phyloP scores from a whole-genome alignment of 2,888 invertebrate species.

The Pheosia gnoma region DNA sequence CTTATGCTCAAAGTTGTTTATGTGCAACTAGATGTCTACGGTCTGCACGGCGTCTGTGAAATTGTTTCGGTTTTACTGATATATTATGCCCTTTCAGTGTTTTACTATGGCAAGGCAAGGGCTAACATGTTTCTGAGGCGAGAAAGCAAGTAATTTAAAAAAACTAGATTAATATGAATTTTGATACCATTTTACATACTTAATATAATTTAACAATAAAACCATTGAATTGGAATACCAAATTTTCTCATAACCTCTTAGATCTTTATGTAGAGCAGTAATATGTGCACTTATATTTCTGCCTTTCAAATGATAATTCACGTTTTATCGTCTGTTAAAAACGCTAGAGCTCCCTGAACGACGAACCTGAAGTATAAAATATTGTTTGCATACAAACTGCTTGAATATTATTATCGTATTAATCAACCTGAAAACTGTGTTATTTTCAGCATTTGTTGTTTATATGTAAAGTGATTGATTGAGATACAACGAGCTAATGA shows the following conservation, averaged over 20 bases:
- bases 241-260: conserved; percentile 1
- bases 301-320: not conserved
- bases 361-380: not conserved
- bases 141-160: too few species aligned
- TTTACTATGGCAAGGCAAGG: too few species aligned
- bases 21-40: not conserved
- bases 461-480: too few species aligned
- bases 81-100: too few species aligned
- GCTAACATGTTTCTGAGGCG: too few species aligned
- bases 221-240: not conserved
- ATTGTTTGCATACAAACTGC: not conserved
- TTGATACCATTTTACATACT: too few species aligned
- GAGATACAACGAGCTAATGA: too few species aligned
- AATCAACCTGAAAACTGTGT: not conserved
- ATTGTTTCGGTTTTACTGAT: not conserved
- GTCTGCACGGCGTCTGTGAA: not conserved
- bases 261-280: not conserved
- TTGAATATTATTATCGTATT: not conserved
- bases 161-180: too few species aligned
- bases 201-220: not conserved
- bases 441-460: too few species aligned
- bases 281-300: conserved; percentile 1
- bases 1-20: conserved; percentile 3
- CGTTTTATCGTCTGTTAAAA: not conserved
- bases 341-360: not conserved